phyloP scores from a whole-genome alignment of 2,888 invertebrate genomes.

The Lasioglossum villosulum region DNA sequence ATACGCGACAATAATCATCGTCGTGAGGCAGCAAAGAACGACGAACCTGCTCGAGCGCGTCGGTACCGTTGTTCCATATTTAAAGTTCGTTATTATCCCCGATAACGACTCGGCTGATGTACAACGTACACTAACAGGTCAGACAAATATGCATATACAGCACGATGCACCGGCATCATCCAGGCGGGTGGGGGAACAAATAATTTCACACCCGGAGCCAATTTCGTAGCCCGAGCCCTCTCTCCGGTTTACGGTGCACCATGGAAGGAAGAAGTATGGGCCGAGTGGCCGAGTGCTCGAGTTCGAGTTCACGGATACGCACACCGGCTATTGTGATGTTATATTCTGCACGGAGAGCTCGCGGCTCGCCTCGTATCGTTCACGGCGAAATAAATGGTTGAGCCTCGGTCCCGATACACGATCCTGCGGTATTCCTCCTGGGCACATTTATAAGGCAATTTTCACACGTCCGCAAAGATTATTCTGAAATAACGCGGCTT shows the following conservation, averaged over 20 bases:
- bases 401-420: constrained; percentile 8
- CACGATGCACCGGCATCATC: not conserved
- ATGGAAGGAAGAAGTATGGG: constrained; percentile 30
- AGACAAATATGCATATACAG: constrained; percentile 5
- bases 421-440: constrained; percentile 2
- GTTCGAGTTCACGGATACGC: constrained; percentile 49
- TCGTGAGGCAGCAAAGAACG: not conserved
- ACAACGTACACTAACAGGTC: constrained; percentile 17
- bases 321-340: constrained; percentile 21
- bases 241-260: constrained; percentile 19
- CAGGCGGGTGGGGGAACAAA: constrained; percentile 27
- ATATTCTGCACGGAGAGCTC: constrained; percentile 5
- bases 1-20: not conserved
- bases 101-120: constrained; percentile 50
- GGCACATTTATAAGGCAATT: not conserved
- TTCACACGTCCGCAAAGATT: constrained; percentile 9
- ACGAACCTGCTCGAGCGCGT: not conserved
- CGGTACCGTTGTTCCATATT: constrained; percentile 55
- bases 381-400: constrained; percentile 9
- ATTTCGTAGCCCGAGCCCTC: constrained; percentile 40
- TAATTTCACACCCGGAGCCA: constrained; percentile 63
- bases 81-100: constrained; percentile 62
- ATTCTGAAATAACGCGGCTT: not conserved
- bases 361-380: not conserved
- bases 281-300: constrained; percentile 43